A percentile compares a stretch with the other conserved stretches of the same genome.
Conservation (phyloP, 2,888 invertebrate genomes). For the Agonopterix arenella region DNA sequence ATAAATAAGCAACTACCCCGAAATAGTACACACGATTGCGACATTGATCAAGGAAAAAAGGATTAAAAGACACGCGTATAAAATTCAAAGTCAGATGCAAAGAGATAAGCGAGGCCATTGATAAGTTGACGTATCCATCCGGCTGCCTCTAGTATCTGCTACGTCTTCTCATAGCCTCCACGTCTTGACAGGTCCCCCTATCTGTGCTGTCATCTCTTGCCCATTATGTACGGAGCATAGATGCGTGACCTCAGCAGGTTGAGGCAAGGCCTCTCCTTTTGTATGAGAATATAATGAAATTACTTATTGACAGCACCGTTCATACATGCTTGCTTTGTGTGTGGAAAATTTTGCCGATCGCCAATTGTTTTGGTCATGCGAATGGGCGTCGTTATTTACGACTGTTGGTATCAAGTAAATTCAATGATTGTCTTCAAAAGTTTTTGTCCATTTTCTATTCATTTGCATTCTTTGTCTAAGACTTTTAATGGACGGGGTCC, state of each 20-base stretch:
- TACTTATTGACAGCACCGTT: background rate
- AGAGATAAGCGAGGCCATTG: background rate
- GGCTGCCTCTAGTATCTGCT: constrained; percentile 3
- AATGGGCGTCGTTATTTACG: constrained; percentile 5
- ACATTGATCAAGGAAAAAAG: too few relatives aligned
- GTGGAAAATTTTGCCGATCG: constrained; percentile 27
- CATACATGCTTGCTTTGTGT: constrained; percentile 2
- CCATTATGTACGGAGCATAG: constrained; percentile 54
- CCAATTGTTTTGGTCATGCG: constrained; percentile 27
- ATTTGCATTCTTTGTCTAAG: too few relatives aligned
- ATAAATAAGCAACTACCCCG: too few relatives aligned
- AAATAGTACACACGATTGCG: too few relatives aligned
- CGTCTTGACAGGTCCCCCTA: constrained; percentile 27
- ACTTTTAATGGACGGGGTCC: too few relatives aligned
- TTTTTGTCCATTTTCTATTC: too few relatives aligned
- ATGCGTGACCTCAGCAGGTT: constrained; percentile 48
- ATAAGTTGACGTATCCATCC: background rate
- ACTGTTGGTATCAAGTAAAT: background rate
- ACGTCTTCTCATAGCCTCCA: constrained; percentile 11
- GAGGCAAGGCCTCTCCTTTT: constrained; percentile 43
- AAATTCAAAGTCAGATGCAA: too few relatives aligned
- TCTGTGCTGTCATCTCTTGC: constrained; percentile 59
- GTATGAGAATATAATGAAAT: background rate
- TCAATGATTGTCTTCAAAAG: too few relatives aligned
- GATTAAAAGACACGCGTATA: too few relatives aligned